Percentiles rank a stretch among this genome's conserved stretches.
Conservation (phyloP, 2,113 vertebrate species). For the Aphyosemion australe region DNA sequence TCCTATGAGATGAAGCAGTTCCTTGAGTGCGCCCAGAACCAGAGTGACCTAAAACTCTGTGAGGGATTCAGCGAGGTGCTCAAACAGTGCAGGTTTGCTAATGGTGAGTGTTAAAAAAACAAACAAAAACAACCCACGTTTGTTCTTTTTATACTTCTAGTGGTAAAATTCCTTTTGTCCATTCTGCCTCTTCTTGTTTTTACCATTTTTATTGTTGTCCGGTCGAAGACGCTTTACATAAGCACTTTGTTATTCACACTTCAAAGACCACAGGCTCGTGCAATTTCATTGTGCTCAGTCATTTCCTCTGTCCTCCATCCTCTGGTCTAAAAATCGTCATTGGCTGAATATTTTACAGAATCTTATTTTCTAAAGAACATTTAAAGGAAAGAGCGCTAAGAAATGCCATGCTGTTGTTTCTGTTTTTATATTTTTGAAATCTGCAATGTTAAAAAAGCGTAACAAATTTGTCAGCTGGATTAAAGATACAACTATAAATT, state of each 20-base stretch:
- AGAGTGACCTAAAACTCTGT: constrained; percentile 90
- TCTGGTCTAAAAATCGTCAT: neutral
- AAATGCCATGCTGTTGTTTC: too few relatives aligned
- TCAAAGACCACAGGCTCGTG: neutral
- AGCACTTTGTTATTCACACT: neutral
- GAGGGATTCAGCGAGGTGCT: constrained; percentile 95
- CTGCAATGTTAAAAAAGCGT: too few relatives aligned
- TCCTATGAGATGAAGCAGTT: constrained; percentile 92
- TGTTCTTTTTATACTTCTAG: neutral
- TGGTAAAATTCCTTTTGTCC: neutral
- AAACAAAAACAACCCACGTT: too few relatives aligned
- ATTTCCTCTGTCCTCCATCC: neutral
- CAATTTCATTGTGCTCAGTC: neutral
- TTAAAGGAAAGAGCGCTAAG: too few relatives aligned
- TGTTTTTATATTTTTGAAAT: too few relatives aligned
- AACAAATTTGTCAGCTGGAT: neutral
- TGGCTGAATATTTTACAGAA: neutral
- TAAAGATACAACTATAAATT: neutral
- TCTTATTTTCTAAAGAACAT: neutral
- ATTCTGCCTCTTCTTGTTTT: too few relatives aligned
- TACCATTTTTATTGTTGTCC: neutral
- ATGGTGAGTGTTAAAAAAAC: constrained; percentile 79
- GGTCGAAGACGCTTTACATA: neutral
- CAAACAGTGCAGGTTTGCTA: constrained; percentile 89
- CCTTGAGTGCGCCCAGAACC: constrained; percentile 93